Evolutionary conservation across 1,140 invertebrate species (phyloP), one percentile per base, ranked within the genome.

Genomic region (Cotesia glomerata): DNA sequence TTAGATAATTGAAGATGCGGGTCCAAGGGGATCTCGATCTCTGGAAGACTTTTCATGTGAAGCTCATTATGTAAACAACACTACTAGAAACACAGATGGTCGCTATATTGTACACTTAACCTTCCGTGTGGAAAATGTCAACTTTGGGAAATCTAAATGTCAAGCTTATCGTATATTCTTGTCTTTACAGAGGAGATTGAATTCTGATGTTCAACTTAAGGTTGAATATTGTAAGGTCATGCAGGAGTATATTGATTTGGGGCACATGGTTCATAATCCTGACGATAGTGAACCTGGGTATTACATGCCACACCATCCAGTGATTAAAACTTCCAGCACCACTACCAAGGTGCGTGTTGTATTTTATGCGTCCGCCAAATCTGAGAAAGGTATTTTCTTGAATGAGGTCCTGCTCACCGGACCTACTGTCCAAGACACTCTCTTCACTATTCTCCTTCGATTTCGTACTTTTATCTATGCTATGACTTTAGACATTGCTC

Each of bases 221-320:
- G 7, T 16, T 1, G 65, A 75, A 39, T 72, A 75, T 36, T 5
- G 49, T 9, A 58, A 67, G 16, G 74, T 76, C 36, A 79, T 83
- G 71, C 36, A 75, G 2, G 81, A 82, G 45, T 83, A 82, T 65
- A 67, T 80, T 7, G 62, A 73, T 54, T 35, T 75, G 0, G 76
- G 78, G 26, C 78, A 82, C 61, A 79, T 80, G 77, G 3, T 34
- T 32, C 39, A 56, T 0, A 51, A 72, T 5, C 0, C 52, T 7
- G 66, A 72, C n/a, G 64, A 72, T 32, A 13, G 8, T 51, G 39
- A 26, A 18, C 58, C 26, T 16, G 52, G 66, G 7, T 75, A 78
- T 73, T 84, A 81, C 70, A 34, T 84, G 2, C 79, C 82, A 9
- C 83, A 86, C 71, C 81, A 81, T 45, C 26, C 68, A 11, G 80